These are phyloP conservation scores for Kryptolebias marmoratus DNA, from an alignment of 2,113 vertebrate genomes.

Conservation along the genomic window DNA sequence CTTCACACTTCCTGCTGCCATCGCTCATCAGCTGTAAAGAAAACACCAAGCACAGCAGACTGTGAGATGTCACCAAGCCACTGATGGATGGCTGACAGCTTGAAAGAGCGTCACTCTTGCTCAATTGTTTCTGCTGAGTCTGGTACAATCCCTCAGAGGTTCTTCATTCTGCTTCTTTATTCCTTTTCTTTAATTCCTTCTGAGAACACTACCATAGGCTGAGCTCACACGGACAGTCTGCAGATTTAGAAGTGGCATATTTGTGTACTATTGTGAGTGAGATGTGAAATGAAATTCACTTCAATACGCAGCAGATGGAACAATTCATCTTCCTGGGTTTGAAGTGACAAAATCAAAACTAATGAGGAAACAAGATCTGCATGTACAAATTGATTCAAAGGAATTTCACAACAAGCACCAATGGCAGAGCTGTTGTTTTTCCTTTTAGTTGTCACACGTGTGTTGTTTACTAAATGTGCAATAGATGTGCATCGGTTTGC, in stretches of 20 bases:
- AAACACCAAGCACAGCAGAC: slow-evolving; percentile 31
- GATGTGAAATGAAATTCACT: slow-evolving; percentile 46
- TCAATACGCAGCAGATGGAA: slow-evolving; percentile 51
- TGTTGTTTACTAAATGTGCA: slow-evolving; percentile 1
- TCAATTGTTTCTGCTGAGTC: slow-evolving; percentile 60
- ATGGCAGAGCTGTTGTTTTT: not conserved
- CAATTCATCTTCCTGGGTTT: slow-evolving; percentile 61
- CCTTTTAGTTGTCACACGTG: slow-evolving; percentile 6
- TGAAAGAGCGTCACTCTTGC: slow-evolving; percentile 39
- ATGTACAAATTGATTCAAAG: slow-evolving; percentile 56
- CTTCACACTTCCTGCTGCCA: slow-evolving; percentile 34
- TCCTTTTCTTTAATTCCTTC: not conserved
- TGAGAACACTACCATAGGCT: slow-evolving; percentile 10
- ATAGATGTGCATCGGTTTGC: not conserved
- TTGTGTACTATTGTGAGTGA: slow-evolving; percentile 30
- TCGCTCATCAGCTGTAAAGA: slow-evolving; percentile 43
- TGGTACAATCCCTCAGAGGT: slow-evolving; percentile 38
- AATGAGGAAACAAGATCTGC: slow-evolving; percentile 67
- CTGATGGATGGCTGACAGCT: slow-evolving; percentile 61
- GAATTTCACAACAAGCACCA: not conserved
- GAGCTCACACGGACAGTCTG: slow-evolving; percentile 24
- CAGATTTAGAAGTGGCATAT: slow-evolving; percentile 17
- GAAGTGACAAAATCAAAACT: slow-evolving; percentile 67
- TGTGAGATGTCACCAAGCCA: slow-evolving; percentile 29
- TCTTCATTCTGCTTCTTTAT: slow-evolving; percentile 24